Evolutionary conservation across 2,888 invertebrate genomes (phyloP), one percentile per base, ranked within the genome.

Genomic region (Archaeoteleia sp.): DNA sequence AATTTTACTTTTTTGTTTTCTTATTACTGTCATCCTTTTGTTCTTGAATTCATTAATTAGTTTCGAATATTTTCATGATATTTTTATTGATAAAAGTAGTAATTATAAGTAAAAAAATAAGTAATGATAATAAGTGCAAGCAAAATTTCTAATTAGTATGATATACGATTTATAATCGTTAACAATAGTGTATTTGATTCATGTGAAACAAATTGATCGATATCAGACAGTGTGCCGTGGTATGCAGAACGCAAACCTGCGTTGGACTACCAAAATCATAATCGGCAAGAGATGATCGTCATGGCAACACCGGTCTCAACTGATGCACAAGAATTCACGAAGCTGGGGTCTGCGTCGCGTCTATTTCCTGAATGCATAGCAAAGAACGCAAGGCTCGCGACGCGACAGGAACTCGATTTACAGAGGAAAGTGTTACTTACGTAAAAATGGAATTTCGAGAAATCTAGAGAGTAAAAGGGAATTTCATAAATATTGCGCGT

Each of bases 201-300:
- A n/a, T n/a, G n/a, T n/a, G n/a, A n/a, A n/a, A n/a, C n/a, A n/a
- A n/a, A n/a, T n/a, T n/a, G 20, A 20, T 20, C 20, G 20, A 20
- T 20, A 20, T 20, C 20, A 20, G 20, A 4, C 20, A 20, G 20
- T n/a, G n/a, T n/a, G n/a, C n/a, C n/a, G n/a, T 30, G 15, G 42
- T 9, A 9, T 13, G n/a, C 27, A n/a, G 14, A 17, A 29, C 20
- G 55, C 55, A 23, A 40, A 46, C 35, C 45, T 35, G 15, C 37
- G 40, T 13, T 8, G 23, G 49, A 12, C 54, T 58, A 62, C 53
- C 63, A 58, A 68, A 68, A 62, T 63, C 58, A 63, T 68, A 68
- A 68, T 68, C 62, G 54, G 58, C 57, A 45, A 57, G 63, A 68
- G 62, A 58, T 57, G 68, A 68, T 68, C 63, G 68, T 63, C 68